Evolutionary conservation across 2,888 invertebrate genomes (phyloP).

Genomic region (Leucania comma): DNA sequence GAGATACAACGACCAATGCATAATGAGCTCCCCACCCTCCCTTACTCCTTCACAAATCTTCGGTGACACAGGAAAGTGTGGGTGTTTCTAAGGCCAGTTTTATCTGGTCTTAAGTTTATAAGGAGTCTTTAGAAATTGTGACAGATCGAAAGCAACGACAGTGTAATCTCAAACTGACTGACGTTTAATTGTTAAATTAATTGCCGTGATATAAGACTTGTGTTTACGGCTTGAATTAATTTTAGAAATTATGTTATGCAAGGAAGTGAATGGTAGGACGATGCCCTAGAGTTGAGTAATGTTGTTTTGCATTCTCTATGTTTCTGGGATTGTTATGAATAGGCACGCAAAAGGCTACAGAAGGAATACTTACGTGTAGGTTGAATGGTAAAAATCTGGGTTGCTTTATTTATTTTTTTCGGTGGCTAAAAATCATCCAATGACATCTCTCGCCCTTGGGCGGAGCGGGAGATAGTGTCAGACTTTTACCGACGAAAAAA

Average conservation of each 20-base stretch:
- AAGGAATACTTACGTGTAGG: too few species aligned
- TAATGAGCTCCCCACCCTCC: slow-evolving; percentile 64
- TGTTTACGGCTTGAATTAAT: slow-evolving; percentile 68
- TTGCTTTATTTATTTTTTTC: too few species aligned
- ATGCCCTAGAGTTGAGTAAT: slow-evolving; percentile 49
- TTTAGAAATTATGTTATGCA: slow-evolving; percentile 70
- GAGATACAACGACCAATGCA: slow-evolving; percentile 72
- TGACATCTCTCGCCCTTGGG: too few species aligned
- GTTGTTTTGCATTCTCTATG: slow-evolving; percentile 10
- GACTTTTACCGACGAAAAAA: too few species aligned
- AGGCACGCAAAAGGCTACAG: too few species aligned
- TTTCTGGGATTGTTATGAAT: neutral
- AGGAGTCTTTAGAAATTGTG: slow-evolving; percentile 71
- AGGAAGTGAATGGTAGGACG: slow-evolving; percentile 54
- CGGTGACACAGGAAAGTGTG: slow-evolving; percentile 21
- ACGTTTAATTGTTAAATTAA: slow-evolving; percentile 80
- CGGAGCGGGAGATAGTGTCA: too few species aligned
- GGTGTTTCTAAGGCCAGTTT: slow-evolving; percentile 58
- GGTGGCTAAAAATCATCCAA: too few species aligned
- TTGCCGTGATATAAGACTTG: slow-evolving; percentile 74
- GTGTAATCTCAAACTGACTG: slow-evolving; percentile 74
- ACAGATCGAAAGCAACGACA: slow-evolving; percentile 75
- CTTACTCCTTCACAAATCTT: slow-evolving; percentile 28
- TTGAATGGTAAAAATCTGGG: too few species aligned
- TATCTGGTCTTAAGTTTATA: slow-evolving; percentile 65